Conservation (phyloP, 2,888 invertebrate species). For the Harpalus rufipes region DNA sequence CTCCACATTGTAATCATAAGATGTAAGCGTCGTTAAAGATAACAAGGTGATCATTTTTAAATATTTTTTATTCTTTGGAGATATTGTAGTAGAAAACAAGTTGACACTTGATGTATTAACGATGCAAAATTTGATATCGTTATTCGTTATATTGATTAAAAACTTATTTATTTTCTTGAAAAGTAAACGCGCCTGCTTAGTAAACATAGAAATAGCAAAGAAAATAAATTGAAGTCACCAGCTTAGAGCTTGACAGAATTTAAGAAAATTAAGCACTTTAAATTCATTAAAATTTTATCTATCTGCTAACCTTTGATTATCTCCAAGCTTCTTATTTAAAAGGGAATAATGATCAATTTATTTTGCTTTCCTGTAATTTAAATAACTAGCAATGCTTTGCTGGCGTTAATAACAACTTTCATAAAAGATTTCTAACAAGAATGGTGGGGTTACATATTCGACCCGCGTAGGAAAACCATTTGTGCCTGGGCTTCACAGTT, state of each 20-base stretch:
- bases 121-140: neutral
- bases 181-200: neutral
- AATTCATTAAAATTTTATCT: constrained; percentile 45
- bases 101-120: neutral
- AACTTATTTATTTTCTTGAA: neutral
- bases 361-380: neutral
- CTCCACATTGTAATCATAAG: no score
- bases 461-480: constrained; percentile 21
- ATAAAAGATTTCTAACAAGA: neutral
- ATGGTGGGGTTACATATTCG: neutral
- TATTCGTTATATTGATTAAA: neutral
- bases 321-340: neutral
- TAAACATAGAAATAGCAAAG: neutral
- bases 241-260: neutral
- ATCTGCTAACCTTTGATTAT: constrained; percentile 24
- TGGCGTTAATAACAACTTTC: neutral
- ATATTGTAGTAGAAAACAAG: no score
- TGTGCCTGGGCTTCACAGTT: constrained; percentile 34
- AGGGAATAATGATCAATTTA: constrained; percentile 9
- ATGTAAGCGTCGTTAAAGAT: no score
- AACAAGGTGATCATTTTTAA: no score
- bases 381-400: neutral
- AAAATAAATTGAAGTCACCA: constrained; percentile 7
- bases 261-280: constrained; percentile 28
- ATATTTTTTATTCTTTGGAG: no score